Evolutionary conservation across 1,140 invertebrate species (phyloP).

Genomic region (Adelges cooleyi): DNA sequence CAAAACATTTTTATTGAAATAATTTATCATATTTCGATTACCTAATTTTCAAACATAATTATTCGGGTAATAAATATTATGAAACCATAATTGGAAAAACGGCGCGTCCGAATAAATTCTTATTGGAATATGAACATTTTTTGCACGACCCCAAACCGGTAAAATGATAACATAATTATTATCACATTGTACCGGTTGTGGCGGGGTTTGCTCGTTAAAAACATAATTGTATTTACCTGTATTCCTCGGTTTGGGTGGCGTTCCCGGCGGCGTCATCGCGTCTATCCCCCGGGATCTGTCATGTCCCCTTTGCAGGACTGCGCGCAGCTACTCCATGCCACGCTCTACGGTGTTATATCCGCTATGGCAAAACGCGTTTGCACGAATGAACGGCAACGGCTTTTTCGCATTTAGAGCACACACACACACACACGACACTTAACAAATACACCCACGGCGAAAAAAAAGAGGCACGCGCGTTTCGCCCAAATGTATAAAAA

Average conservation of each 20-base stretch:
- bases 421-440: not conserved
- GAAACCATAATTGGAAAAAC: too few relatives aligned
- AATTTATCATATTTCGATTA: too few relatives aligned
- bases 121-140: too few relatives aligned
- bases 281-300: constrained; percentile 21
- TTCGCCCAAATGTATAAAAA: not conserved
- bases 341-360: not conserved
- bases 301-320: not conserved
- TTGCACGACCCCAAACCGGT: too few relatives aligned
- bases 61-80: too few relatives aligned
- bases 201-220: not conserved
- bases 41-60: too few relatives aligned
- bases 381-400: constrained; percentile 11
- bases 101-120: too few relatives aligned
- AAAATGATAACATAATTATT: too few relatives aligned
- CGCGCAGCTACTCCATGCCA: not conserved
- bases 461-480: too few relatives aligned
- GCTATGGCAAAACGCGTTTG: not conserved
- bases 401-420: not conserved
- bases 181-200: too few relatives aligned
- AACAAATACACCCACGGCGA: too few relatives aligned
- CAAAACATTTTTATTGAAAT: too few relatives aligned
- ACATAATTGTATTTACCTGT: not conserved
- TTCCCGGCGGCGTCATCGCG: constrained; percentile 24
- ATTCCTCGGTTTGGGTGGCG: constrained; percentile 8